These are phyloP conservation scores for Metalampra italica DNA, from an alignment of 2,888 invertebrate species.

Conservation along the genomic window DNA sequence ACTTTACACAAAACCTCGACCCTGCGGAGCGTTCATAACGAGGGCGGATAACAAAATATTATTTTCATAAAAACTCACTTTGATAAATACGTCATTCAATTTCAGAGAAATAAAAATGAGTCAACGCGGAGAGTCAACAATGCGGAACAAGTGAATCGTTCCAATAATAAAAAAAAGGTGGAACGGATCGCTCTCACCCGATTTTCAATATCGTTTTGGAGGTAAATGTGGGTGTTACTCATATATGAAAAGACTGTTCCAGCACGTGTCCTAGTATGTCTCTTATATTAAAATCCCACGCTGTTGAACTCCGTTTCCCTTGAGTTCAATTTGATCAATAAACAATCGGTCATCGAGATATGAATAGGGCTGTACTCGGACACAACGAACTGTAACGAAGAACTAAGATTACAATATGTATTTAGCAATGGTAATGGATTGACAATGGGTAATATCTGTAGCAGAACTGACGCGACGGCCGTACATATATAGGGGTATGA, in stretches of 20 bases:
- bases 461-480: too few relatives aligned
- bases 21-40: slow-evolving; percentile 35
- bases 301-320: too few relatives aligned
- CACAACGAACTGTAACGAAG: too few relatives aligned
- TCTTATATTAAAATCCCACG: slow-evolving; percentile 27
- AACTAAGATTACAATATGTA: too few relatives aligned
- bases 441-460: too few relatives aligned
- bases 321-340: too few relatives aligned
- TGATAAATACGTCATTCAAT: slow-evolving; percentile 58
- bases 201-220: slow-evolving; percentile 63
- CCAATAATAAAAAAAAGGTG: slow-evolving; percentile 61
- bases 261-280: slow-evolving; percentile 22
- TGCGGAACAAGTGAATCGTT: slow-evolving; percentile 65
- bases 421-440: too few relatives aligned
- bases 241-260: slow-evolving; percentile 51
- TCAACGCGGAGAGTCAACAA: slow-evolving; percentile 58
- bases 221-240: slow-evolving; percentile 59
- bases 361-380: too few relatives aligned
- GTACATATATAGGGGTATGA: too few relatives aligned
- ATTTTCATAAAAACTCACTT: slow-evolving; percentile 42
- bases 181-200: slow-evolving; percentile 50
- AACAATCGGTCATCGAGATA: too few relatives aligned
- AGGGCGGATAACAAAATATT: slow-evolving; percentile 39
- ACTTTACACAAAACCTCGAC: slow-evolving; percentile 31
- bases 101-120: slow-evolving; percentile 54